phyloP scores from a whole-genome alignment of 2,113 vertebrate genomes.

The Aldabrachelys gigantea region DNA sequence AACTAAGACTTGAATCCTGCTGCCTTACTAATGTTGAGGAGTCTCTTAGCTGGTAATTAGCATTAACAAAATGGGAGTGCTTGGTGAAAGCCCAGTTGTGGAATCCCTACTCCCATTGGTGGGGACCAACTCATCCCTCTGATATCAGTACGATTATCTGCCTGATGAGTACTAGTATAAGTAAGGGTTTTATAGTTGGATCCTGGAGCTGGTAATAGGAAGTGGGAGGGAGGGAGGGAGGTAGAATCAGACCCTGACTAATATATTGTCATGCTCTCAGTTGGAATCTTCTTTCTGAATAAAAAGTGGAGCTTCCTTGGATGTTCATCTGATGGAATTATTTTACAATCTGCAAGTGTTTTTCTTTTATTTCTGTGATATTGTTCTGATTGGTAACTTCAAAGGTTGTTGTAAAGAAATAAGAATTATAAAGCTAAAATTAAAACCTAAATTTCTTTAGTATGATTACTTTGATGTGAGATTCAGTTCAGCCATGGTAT shows the following conservation, averaged over 20 bases:
- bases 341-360: rapidly evolving
- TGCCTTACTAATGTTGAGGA: rapidly evolving
- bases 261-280: not conserved
- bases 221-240: not conserved
- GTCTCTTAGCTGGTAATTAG: not conserved
- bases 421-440: conserved; percentile 29
- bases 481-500: conserved; percentile 40
- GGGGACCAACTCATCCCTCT: not conserved
- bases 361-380: not conserved
- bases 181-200: not conserved
- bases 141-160: too few relatives aligned
- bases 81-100: not conserved
- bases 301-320: not conserved
- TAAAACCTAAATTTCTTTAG: not conserved
- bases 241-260: not conserved
- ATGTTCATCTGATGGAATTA: rapidly evolving
- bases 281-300: not conserved
- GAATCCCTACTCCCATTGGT: not conserved
- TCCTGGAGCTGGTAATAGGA: not conserved
- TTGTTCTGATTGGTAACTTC: not conserved
- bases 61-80: not conserved
- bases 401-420: not conserved
- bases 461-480: conserved; percentile 14
- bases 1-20: not conserved
- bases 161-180: not conserved